A percentile compares a stretch with the other conserved stretches of the same genome.
Conservation (phyloP, 2,888 invertebrate genomes). For the Dysmachus trigonus region DNA sequence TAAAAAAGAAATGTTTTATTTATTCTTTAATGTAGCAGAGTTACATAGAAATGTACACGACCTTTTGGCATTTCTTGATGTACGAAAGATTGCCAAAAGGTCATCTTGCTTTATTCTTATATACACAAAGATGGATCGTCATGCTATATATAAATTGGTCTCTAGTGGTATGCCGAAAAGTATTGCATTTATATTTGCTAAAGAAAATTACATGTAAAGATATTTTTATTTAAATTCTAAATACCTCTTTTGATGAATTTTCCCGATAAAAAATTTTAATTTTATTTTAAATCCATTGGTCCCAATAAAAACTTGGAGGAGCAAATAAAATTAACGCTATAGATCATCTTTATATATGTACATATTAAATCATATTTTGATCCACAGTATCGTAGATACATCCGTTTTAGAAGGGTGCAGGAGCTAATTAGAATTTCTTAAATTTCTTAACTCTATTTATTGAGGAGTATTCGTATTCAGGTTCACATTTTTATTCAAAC, state of each 20-base stretch:
- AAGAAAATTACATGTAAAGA: background rate
- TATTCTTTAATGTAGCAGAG: background rate
- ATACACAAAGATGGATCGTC: background rate
- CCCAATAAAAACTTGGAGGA: too few species aligned
- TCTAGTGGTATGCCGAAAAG: background rate
- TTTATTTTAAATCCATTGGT: too few species aligned
- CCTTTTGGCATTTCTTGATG: background rate
- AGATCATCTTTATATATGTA: too few species aligned
- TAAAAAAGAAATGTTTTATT: background rate
- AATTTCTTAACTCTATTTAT: too few species aligned
- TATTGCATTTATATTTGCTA: background rate
- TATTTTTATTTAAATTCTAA: background rate
- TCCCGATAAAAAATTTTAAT: background rate
- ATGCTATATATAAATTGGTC: background rate
- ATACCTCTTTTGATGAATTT: background rate
- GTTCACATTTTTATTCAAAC: too few species aligned
- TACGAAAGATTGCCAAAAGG: background rate
- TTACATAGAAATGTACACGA: background rate
- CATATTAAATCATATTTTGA: too few species aligned
- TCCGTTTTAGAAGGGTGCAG: too few species aligned
- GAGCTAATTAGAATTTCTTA: too few species aligned
- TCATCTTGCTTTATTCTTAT: background rate
- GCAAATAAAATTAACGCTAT: too few species aligned
- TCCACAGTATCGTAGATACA: too few species aligned
- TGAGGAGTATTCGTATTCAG: too few species aligned